These are phyloP conservation scores for Hyperoodon ampullatus DNA, from an alignment of 2,113 vertebrate genomes.

Conservation along the genomic window DNA sequence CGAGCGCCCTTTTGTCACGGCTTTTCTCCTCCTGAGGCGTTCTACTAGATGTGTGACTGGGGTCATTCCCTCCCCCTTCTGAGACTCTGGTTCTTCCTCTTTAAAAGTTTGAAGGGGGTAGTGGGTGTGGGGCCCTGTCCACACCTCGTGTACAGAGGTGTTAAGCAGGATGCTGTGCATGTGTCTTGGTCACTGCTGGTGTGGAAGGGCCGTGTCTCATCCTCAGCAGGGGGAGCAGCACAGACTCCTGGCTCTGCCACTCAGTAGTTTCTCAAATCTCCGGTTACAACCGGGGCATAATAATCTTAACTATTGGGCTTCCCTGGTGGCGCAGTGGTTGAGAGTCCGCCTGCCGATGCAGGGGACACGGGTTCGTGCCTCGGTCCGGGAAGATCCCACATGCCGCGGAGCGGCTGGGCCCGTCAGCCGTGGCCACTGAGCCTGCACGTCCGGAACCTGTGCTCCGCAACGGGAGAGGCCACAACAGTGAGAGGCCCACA, in stretches of 20 bases:
- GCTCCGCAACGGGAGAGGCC: too few relatives aligned
- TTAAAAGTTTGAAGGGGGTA: background rate
- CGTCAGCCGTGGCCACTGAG: too few relatives aligned
- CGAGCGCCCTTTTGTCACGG: rapidly evolving
- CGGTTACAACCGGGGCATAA: background rate
- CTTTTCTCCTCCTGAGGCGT: background rate
- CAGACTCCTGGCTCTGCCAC: background rate
- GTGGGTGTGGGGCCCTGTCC: background rate
- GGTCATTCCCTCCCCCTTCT: background rate
- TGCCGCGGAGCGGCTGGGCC: too few relatives aligned
- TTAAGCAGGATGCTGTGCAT: background rate
- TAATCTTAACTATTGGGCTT: background rate
- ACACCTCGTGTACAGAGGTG: rapidly evolving
- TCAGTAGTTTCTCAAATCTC: background rate
- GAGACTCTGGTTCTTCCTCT: background rate
- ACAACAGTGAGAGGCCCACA: too few relatives aligned
- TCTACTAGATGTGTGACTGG: background rate
- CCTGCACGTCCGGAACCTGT: too few relatives aligned
- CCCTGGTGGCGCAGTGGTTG: too few relatives aligned
- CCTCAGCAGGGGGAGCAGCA: background rate
- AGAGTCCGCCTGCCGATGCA: too few relatives aligned
- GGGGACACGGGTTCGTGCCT: too few relatives aligned
- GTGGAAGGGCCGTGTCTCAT: background rate
- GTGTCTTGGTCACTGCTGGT: background rate
- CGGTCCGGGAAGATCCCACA: too few relatives aligned